A percentile compares a stretch with the other conserved stretches of the same genome.
Conservation (phyloP, 2,888 invertebrate genomes). For the Cartodere bifasciata region DNA sequence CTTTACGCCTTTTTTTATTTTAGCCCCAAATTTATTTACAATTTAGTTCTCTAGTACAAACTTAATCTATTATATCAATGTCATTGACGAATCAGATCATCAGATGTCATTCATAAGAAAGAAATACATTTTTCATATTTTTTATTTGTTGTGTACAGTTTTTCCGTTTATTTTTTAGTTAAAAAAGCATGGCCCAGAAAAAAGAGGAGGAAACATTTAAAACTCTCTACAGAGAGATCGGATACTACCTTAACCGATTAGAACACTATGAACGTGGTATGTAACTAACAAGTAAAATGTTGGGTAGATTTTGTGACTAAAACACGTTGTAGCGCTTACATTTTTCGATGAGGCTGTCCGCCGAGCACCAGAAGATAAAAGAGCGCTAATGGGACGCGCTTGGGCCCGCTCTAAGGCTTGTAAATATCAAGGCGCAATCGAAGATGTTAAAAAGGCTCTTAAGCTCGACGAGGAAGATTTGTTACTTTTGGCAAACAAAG, state of each 20-base stretch:
- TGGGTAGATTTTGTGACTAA: background rate
- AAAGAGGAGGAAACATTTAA: conserved; percentile 26
- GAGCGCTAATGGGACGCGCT: conserved; percentile 42
- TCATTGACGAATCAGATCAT: no score
- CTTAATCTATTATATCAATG: no score
- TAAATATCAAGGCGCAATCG: conserved; percentile 40
- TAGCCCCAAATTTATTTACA: no score
- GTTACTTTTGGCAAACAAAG: conserved; percentile 26
- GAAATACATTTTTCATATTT: no score
- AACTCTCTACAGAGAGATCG: conserved; percentile 28
- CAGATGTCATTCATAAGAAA: no score
- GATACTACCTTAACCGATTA: conserved; percentile 26
- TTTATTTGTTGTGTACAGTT: no score
- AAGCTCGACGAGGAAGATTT: conserved; percentile 26
- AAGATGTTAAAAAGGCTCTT: conserved; percentile 38
- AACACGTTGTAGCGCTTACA: conserved; percentile 21
- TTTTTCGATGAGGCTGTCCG: conserved; percentile 27
- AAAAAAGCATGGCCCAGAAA: no score
- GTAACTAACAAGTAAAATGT: background rate
- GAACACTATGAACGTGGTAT: conserved; percentile 29
- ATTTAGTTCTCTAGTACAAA: no score
- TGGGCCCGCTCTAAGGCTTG: conserved; percentile 41
- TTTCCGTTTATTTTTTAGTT: no score
- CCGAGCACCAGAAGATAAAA: conserved; percentile 35
- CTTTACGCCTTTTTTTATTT: no score